Evolutionary conservation across 2,797 vertebrate species (phyloP), one percentile per base, ranked within the genome.

Genomic region (Oreortyx pictus): DNA sequence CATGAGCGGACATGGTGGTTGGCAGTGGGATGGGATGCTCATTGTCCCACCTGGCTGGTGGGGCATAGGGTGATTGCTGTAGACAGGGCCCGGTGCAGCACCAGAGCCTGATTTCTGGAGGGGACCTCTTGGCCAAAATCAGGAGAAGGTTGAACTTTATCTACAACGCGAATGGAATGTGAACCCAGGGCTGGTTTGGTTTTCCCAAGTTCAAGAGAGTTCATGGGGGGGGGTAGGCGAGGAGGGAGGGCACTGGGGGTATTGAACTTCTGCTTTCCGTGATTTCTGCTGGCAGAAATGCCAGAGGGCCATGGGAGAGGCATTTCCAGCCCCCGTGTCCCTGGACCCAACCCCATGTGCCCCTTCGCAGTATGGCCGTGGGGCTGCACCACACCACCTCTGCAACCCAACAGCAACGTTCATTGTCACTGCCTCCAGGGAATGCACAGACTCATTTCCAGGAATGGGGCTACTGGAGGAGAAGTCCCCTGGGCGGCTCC

Each of bases 391-490:
- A 2, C 14, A 1, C 3, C 43, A 25, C 24, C 75, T 50, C 7
- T 49, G 20, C 89, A 85, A 70, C 87, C 87, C 90, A 92, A 76
- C 81, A 90, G 46, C 16, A 54, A 17, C 52, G 31, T 17, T 29
- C 29, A 31, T 54, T 54, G 52, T 31, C 27, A 18, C 27, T 77
- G 61, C 75, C 72, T 88, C 67, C 27, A 46, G 49, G 87, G 92
- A 92, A 92, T 62, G 89, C 23, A 5, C 8, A 3, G 65, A 57
- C 79, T 52, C 11, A 87, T 80, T 96, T 96, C 96, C 89, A 91
- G 93, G 90, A 94, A 91, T 1, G 17, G 72, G 95, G 56, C 79
- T 39, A 91, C 67, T 90, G 72, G 91, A 91, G 91, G 82, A 96
- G 86, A 94, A 82, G 79, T 93, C 70, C 76, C 81, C 41, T 59